Conservation (phyloP, 2,797 vertebrate genomes). For the Pangasius macronema region DNA sequence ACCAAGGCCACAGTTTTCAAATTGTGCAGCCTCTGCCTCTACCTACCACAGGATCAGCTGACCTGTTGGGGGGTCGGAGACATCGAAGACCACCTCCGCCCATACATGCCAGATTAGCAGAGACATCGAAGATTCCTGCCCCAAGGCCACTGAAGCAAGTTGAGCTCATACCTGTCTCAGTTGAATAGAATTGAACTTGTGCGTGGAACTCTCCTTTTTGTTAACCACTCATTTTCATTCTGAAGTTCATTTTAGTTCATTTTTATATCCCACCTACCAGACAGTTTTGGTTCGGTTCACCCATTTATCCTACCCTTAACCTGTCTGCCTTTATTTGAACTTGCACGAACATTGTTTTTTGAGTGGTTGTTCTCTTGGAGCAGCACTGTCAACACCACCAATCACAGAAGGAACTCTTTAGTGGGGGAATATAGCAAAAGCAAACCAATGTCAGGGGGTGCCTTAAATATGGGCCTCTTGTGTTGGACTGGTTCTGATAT, state of each 20-base stretch:
- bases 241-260: slow-evolving; percentile 57
- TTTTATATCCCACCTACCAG: slow-evolving; percentile 58
- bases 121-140: slow-evolving; percentile 80
- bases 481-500: slow-evolving; percentile 74
- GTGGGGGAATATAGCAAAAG: slow-evolving; percentile 70
- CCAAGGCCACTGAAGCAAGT: slow-evolving; percentile 85
- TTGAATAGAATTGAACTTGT: slow-evolving; percentile 95
- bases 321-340: slow-evolving; percentile 74
- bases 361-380: slow-evolving; percentile 80
- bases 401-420: slow-evolving; percentile 79
- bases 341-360: slow-evolving; percentile 82
- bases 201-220: slow-evolving; percentile 92
- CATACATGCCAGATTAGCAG: slow-evolving; percentile 98
- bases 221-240: slow-evolving; percentile 76
- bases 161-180: slow-evolving; percentile 84
- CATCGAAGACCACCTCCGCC: slow-evolving; percentile 97
- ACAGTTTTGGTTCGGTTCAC: slow-evolving; percentile 70
- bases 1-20: slow-evolving; percentile 99
- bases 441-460: slow-evolving; percentile 42
- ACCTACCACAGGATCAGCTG: slow-evolving; percentile 98
- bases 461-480: slow-evolving; percentile 57
- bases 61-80: slow-evolving; percentile 98
- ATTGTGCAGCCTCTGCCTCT: slow-evolving; percentile 99
- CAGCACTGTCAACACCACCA: slow-evolving; percentile 74
- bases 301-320: slow-evolving; percentile 66